Conservation (phyloP, 2,888 invertebrate species). For the Pristionchus maxplancki region DNA sequence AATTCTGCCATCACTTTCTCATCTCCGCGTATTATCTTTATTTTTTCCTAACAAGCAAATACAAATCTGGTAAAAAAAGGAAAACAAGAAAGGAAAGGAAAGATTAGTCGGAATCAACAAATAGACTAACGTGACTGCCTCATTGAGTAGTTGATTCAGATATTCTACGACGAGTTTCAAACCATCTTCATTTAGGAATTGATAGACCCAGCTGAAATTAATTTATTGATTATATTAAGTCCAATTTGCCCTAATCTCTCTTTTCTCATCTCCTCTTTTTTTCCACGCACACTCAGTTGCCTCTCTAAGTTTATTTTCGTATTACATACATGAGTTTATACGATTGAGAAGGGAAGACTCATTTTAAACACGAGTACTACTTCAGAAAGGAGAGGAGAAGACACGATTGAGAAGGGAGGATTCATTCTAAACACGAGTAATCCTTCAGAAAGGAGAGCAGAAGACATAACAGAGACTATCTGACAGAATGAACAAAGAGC, state of each 20-base stretch:
- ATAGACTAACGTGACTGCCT: conserved; percentile 53
- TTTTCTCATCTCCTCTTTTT: background rate
- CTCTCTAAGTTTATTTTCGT: background rate
- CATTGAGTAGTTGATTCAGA: conserved; percentile 83
- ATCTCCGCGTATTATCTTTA: too few species aligned
- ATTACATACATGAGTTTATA: background rate
- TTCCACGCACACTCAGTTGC: background rate
- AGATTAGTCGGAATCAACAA: too few species aligned
- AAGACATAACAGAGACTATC: too few species aligned
- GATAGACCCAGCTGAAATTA: conserved; percentile 92
- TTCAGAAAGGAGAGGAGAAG: background rate
- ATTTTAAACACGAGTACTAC: conserved; percentile 34
- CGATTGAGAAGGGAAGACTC: background rate
- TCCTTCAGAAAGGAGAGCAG: too few species aligned
- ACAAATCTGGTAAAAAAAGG: background rate
- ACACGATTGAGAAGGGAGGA: background rate
- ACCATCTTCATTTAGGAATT: conserved; percentile 96
- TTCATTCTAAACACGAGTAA: too few species aligned
- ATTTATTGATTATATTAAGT: too few species aligned
- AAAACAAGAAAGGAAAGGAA: too few species aligned
- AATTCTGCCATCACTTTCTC: background rate
- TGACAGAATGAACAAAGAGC: too few species aligned
- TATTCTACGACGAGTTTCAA: conserved; percentile 97
- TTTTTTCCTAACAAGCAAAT: too few species aligned
- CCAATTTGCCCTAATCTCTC: background rate